Evolutionary conservation across 2,888 invertebrate species (phyloP).

Genomic region (Disparrhopalites patrizii): DNA sequence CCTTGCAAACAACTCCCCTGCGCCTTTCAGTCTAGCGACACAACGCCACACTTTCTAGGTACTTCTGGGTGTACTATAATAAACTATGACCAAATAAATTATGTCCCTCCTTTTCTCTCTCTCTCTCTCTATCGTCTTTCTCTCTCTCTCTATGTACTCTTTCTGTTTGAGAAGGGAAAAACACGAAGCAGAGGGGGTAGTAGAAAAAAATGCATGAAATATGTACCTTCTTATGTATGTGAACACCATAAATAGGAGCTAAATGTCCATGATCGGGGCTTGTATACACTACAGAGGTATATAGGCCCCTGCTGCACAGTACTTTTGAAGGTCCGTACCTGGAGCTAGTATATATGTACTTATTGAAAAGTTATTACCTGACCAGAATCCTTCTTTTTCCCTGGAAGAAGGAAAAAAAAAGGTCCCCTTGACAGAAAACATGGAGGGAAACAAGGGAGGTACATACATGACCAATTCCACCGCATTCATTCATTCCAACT

Average conservation of each 20-base stretch:
- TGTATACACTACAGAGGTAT: no score
- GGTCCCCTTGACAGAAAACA: no score
- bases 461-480: constrained; percentile 4
- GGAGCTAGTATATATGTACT: background rate
- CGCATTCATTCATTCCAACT: constrained; percentile 22
- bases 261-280: no score
- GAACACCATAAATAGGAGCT: no score
- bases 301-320: no score
- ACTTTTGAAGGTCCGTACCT: no score
- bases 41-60: background rate
- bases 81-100: constrained; percentile 16
- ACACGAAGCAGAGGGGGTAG: no score
- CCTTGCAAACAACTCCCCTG: constrained; percentile 10
- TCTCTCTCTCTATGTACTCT: background rate
- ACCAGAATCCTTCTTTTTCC: background rate
- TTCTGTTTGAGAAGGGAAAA: no score
- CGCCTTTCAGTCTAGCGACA: constrained; percentile 17
- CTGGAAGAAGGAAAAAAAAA: background rate
- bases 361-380: constrained; percentile 19
- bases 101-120: background rate
- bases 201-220: no score
- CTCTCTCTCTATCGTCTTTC: background rate
- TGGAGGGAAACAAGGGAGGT: no score
- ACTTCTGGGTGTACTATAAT: constrained; percentile 12
- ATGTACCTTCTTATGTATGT: no score